A percentile compares a stretch with the other conserved stretches of the same genome.
Evolutionary conservation across 2,113 vertebrate genomes (phyloP).

Genomic region (Trochalopteron elliotii): DNA sequence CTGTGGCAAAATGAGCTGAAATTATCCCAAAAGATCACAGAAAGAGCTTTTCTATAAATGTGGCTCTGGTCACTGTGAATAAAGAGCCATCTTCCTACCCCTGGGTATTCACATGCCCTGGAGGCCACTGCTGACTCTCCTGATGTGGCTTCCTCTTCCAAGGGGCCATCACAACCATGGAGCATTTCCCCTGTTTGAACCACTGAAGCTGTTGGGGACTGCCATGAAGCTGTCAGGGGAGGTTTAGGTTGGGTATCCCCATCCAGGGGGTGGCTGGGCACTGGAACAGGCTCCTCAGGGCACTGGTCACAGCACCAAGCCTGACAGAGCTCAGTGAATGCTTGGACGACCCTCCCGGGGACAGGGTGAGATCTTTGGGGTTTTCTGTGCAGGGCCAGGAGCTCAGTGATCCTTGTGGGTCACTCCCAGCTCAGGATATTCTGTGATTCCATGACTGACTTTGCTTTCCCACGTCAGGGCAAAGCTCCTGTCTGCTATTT

Average conservation of each 20-base stretch:
- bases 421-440: neutral
- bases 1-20: neutral
- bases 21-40: neutral
- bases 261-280: neutral
- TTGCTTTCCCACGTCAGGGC: fast-evolving
- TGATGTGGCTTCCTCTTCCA: neutral
- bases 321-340: neutral
- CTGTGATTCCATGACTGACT: neutral
- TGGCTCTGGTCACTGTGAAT: neutral
- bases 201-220: fast-evolving
- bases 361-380: neutral
- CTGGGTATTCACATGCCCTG: neutral
- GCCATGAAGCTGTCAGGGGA: neutral
- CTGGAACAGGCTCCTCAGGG: neutral
- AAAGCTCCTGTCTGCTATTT: neutral
- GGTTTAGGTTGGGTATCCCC: neutral
- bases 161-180: fast-evolving
- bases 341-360: neutral
- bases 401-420: neutral
- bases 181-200: fast-evolving
- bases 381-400: neutral
- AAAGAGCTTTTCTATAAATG: neutral
- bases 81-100: neutral
- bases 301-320: neutral
- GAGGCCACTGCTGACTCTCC: neutral